Evolutionary conservation across 2,113 vertebrate species (phyloP), one percentile per base, ranked within the genome.

Genomic region (Trichomycterus rosablanca): DNA sequence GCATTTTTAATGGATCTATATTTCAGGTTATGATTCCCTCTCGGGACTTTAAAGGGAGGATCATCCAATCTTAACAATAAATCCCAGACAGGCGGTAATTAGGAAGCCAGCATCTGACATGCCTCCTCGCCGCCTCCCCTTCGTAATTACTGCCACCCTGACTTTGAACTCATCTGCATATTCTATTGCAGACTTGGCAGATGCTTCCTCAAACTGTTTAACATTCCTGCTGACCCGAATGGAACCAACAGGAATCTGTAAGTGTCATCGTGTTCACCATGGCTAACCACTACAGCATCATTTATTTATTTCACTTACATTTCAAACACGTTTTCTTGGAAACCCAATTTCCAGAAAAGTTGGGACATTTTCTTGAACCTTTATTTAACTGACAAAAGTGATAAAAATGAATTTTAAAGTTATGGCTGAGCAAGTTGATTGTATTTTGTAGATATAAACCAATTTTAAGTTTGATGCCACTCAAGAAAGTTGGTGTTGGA

Each of bases 1-100:
- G 72, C 74, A 71, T 78, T 70, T 72, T 70, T 72, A 74, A 78
- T 72, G 55, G 70, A 64, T 74, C 74, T 70, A 66, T 72, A 72
- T 74, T 72, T 76, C 61, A 74, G 58, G 50, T 66, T 63, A 67
- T 66, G 42, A 59, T 72, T 74, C 53, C 60, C 67, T 48, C 66
- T 68, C 39, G 67, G 54, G 66, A 67, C 12, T 70, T 59, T 59
- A 48, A 59, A 59, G 59, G 42, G 32, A 40, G 63, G 42, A 43
- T 63, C 35, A 35, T 65, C 59, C 65, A 68, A 73, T 67, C 55
- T 63, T 62, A 48, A 66, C 59, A 66, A 70, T 74, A 72, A 68
- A 72, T 75, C 66, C 55, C 32, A 43, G 49, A 40, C 39, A 59
- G 52, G 40, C 14, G 51, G 64, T 63, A 66, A 72, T 74, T 74